Conservation (phyloP, 2,113 vertebrate genomes). For the Maccullochella peelii region DNA sequence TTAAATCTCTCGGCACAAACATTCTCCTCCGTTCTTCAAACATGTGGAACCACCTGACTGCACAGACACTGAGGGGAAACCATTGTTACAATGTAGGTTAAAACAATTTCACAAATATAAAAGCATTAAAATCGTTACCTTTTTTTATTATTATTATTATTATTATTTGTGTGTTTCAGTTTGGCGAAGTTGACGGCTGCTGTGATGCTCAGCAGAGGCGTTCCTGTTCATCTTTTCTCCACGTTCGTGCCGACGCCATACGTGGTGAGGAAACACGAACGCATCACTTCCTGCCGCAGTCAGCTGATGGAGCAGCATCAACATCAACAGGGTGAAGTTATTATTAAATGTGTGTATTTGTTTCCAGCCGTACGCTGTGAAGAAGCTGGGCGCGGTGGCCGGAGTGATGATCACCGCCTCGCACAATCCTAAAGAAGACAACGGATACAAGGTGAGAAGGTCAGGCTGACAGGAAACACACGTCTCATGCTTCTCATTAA, state of each 20-base stretch:
- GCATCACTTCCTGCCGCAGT: slow-evolving; percentile 1
- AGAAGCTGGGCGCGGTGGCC: slow-evolving; percentile 88
- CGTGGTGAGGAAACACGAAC: slow-evolving; percentile 87
- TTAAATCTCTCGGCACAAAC: too few relatives aligned
- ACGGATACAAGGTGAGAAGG: slow-evolving; percentile 93
- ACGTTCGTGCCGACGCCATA: slow-evolving; percentile 94
- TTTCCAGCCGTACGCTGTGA: slow-evolving; percentile 91
- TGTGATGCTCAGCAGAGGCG: slow-evolving; percentile 89
- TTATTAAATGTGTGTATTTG: neutral
- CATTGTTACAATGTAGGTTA: too few relatives aligned
- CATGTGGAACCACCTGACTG: too few relatives aligned
- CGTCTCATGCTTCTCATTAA: too few relatives aligned
- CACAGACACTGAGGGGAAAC: too few relatives aligned
- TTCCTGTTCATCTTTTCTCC: slow-evolving; percentile 93
- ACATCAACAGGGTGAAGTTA: neutral
- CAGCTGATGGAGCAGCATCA: neutral
- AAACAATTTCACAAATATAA: too few relatives aligned
- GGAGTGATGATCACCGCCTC: slow-evolving; percentile 98
- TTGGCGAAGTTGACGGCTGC: slow-evolving; percentile 92
- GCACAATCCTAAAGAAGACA: slow-evolving; percentile 97
- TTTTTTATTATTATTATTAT: neutral
- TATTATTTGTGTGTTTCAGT: slow-evolving; percentile 69
- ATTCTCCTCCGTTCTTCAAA: too few relatives aligned
- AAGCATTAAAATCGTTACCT: too few relatives aligned
- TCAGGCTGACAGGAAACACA: neutral